Evolutionary conservation across 2,888 invertebrate genomes (phyloP).

Genomic region (Drosophila bunnanda): DNA sequence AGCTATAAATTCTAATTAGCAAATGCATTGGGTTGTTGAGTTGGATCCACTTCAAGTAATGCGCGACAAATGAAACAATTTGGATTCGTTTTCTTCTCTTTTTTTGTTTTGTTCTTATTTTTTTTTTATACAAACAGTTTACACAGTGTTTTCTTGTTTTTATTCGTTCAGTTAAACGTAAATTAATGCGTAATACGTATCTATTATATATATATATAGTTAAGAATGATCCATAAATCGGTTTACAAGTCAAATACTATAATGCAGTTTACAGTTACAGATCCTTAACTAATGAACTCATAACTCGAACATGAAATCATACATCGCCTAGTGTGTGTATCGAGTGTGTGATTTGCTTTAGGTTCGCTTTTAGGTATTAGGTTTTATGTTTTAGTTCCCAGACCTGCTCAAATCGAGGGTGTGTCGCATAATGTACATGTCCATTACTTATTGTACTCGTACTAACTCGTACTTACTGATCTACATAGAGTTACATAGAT

Average conservation of each 20-base stretch:
- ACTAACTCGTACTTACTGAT: conserved; percentile 30
- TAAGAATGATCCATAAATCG: conserved; percentile 47
- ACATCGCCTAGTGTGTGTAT: conserved; percentile 13
- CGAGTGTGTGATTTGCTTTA: conserved; percentile 20
- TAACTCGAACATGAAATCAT: conserved; percentile 23
- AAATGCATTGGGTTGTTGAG: conserved; percentile 77
- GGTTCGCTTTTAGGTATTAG: conserved; percentile 13
- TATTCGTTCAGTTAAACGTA: conserved; percentile 43
- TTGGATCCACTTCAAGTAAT: conserved; percentile 42
- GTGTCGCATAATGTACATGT: conserved; percentile 58
- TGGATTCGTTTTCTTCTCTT: conserved; percentile 44
- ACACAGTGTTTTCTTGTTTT: conserved; percentile 58
- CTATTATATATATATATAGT: conserved; percentile 35
- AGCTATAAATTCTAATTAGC: conserved; percentile 77
- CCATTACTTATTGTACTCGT: conserved; percentile 38
- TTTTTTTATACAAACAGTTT: conserved; percentile 77
- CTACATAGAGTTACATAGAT: conserved; percentile 7
- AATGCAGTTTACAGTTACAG: conserved; percentile 59
- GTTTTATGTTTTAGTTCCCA: conserved; percentile 10
- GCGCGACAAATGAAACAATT: conserved; percentile 49
- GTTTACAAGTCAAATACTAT: conserved; percentile 65
- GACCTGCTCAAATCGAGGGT: conserved; percentile 40
- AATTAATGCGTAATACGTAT: conserved; percentile 43
- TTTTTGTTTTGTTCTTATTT: conserved; percentile 49
- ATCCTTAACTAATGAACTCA: conserved; percentile 38